These are phyloP conservation scores for Odontocolon sp. DNA, from an alignment of 2,888 invertebrate species.

Conservation along the genomic window DNA sequence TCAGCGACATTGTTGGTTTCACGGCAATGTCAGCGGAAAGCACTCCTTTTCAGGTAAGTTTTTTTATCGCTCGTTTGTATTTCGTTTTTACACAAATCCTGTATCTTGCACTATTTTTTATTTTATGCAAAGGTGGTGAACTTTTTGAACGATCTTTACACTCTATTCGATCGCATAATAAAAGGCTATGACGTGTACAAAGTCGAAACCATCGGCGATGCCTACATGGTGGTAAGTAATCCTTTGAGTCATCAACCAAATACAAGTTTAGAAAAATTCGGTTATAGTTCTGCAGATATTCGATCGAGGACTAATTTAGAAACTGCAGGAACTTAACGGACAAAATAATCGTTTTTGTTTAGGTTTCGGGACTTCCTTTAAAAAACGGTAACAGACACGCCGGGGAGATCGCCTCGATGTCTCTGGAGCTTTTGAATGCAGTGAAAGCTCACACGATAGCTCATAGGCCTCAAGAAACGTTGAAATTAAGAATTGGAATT, in stretches of 20 bases:
- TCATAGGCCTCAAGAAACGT: slow-evolving; percentile 93
- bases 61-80: neutral
- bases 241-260: slow-evolving; percentile 3
- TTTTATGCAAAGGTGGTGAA: slow-evolving; percentile 87
- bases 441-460: slow-evolving; percentile 93
- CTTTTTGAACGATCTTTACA: slow-evolving; percentile 98
- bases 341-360: slow-evolving; percentile 43
- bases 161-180: slow-evolving; percentile 97
- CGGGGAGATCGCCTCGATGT: slow-evolving; percentile 97
- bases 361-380: slow-evolving; percentile 94
- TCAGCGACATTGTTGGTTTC: slow-evolving; percentile 98
- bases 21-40: slow-evolving; percentile 97
- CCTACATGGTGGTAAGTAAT: slow-evolving; percentile 87
- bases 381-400: slow-evolving; percentile 93
- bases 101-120: slow-evolving; percentile 33
- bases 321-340: no score
- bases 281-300: neutral
- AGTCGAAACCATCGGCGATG: slow-evolving; percentile 96
- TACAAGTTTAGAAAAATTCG: neutral
- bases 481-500: slow-evolving; percentile 95
- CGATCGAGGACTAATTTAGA: no score
- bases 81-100: slow-evolving; percentile 1
- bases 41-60: slow-evolving; percentile 94
- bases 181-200: slow-evolving; percentile 99
- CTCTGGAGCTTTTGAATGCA: slow-evolving; percentile 91